Percentiles rank a stretch among this genome's conserved stretches.
These are phyloP conservation scores for Xestia xanthographa DNA, from an alignment of 2,888 invertebrate species.

Conservation along the genomic window DNA sequence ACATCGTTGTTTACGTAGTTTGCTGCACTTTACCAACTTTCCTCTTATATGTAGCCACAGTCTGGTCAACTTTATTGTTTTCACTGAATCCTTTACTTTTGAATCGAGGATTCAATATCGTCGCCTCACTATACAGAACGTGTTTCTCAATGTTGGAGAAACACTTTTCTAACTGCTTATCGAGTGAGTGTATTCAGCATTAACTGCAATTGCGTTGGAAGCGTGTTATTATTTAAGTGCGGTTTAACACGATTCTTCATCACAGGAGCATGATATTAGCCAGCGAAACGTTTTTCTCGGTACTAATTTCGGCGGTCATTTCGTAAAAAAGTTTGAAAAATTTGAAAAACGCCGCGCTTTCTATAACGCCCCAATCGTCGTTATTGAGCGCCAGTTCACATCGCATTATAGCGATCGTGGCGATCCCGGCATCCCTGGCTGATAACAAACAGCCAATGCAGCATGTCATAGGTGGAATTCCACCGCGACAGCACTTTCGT, in stretches of 20 bases:
- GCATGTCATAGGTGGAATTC: constrained; percentile 20
- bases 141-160: no score
- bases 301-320: constrained; percentile 8
- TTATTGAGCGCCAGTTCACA: background rate
- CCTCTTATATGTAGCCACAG: no score
- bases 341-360: background rate
- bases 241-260: background rate
- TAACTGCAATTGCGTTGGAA: constrained; percentile 8
- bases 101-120: no score
- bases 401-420: constrained; percentile 5
- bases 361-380: constrained; percentile 1
- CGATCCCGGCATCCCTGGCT: constrained; percentile 7
- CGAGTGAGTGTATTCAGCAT: background rate
- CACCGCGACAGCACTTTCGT: no score
- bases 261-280: constrained; percentile 9
- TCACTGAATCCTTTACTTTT: no score
- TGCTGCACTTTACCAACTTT: no score
- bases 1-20: no score
- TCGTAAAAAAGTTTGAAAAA: constrained; percentile 12
- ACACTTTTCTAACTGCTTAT: constrained; percentile 1
- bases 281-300: constrained; percentile 13
- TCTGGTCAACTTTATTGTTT: no score
- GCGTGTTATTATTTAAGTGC: background rate
- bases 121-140: no score
- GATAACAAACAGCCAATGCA: constrained; percentile 17